These are phyloP conservation scores for Drepanosiphum platanoidis DNA, from an alignment of 2,888 invertebrate genomes.

Conservation along the genomic window DNA sequence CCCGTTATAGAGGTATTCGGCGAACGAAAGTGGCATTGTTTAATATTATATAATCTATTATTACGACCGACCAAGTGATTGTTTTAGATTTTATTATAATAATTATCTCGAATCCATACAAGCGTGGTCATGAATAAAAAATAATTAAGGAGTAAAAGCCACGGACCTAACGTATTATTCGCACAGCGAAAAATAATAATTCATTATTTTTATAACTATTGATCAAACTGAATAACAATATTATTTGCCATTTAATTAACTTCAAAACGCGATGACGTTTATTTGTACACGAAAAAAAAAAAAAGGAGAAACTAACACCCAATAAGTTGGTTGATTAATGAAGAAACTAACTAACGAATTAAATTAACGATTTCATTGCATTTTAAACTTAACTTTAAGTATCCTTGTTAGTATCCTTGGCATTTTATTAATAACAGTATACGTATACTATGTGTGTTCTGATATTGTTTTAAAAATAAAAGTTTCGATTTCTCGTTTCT, in stretches of 20 bases:
- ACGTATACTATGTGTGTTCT: neutral
- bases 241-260: constrained; percentile 20
- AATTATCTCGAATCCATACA: neutral
- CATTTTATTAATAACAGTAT: constrained; percentile 34
- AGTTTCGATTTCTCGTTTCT: constrained; percentile 15
- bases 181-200: constrained; percentile 34
- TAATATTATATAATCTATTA: neutral
- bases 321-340: constrained; percentile 47
- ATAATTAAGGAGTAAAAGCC: constrained; percentile 18
- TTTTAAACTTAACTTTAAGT: constrained; percentile 27
- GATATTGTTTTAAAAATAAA: neutral
- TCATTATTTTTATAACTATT: constrained; percentile 32
- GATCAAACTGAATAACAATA: constrained; percentile 10
- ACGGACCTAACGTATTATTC: constrained; percentile 19
- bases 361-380: constrained; percentile 32
- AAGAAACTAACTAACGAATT: constrained; percentile 39
- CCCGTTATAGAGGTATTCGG: neutral
- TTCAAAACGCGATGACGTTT: constrained; percentile 19
- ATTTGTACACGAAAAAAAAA: neutral
- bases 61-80: neutral
- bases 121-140: neutral
- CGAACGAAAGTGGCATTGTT: neutral
- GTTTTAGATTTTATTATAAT: constrained; percentile 12
- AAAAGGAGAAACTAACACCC: constrained; percentile 20
- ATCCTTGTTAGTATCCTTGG: constrained; percentile 8